These are phyloP conservation scores for Brachionus sp. DNA, from an alignment of 1,140 invertebrate species.

Conservation along the genomic window DNA sequence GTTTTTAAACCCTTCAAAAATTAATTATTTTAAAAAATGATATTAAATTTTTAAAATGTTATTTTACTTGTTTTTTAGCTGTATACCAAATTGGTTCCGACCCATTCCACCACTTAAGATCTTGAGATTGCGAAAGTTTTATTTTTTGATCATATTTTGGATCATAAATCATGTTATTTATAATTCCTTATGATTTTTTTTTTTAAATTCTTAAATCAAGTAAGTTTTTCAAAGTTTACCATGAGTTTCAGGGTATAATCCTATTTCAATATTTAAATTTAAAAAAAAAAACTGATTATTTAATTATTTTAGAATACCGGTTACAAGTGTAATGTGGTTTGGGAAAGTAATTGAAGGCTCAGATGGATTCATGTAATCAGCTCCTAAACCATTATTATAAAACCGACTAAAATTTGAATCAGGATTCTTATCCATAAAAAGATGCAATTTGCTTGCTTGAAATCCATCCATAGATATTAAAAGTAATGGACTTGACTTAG, in stretches of 20 bases:
- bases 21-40: not conserved
- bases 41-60: not conserved
- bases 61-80: constrained; percentile 43
- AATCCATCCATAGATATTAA: constrained; percentile 66
- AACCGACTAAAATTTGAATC: constrained; percentile 63
- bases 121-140: not conserved
- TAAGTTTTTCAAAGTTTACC: not conserved
- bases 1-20: constrained; percentile 24
- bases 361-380: constrained; percentile 66
- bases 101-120: not conserved
- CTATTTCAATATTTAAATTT: too few species aligned
- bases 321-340: constrained; percentile 74
- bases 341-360: constrained; percentile 75
- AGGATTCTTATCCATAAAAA: constrained; percentile 55
- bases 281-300: not conserved
- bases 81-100: constrained; percentile 36
- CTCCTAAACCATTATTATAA: constrained; percentile 62
- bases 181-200: not conserved
- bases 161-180: constrained; percentile 27
- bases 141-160: constrained; percentile 26
- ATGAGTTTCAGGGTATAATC: constrained; percentile 18
- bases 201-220: not conserved
- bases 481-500: not conserved
- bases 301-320: constrained; percentile 52
- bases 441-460: constrained; percentile 67